phyloP scores from a whole-genome alignment of 2,797 vertebrate genomes.

The Clarias laeviceps region DNA sequence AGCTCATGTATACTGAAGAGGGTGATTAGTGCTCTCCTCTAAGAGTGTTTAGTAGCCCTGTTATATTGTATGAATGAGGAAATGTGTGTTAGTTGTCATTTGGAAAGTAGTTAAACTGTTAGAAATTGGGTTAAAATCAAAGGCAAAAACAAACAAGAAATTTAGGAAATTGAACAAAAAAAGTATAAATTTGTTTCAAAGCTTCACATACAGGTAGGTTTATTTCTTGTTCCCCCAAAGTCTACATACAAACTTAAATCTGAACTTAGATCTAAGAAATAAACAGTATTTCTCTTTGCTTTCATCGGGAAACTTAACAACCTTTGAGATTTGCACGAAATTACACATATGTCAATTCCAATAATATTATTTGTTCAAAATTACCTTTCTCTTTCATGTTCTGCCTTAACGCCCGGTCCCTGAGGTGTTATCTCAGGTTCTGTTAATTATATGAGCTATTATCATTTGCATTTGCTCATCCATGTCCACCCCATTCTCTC shows the following conservation, averaged over 20 bases:
- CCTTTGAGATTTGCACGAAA: constrained; percentile 64
- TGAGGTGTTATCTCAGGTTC: constrained; percentile 60
- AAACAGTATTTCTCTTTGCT: constrained; percentile 47
- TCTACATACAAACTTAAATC: constrained; percentile 25
- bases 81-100: not conserved
- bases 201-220: constrained; percentile 58
- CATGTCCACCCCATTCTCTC: constrained; percentile 13
- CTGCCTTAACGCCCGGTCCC: constrained; percentile 67
- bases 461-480: constrained; percentile 65
- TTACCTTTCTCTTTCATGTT: constrained; percentile 75
- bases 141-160: not conserved
- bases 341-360: constrained; percentile 73
- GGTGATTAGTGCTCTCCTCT: not conserved
- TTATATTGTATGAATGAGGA: not conserved
- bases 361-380: constrained; percentile 73
- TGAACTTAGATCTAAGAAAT: constrained; percentile 28
- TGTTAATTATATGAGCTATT: constrained; percentile 74
- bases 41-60: not conserved
- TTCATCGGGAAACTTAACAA: constrained; percentile 73
- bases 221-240: constrained; percentile 51
- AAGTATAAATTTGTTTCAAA: constrained; percentile 30
- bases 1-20: constrained; percentile 9
- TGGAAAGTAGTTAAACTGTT: not conserved
- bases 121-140: not conserved
- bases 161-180: constrained; percentile 22